Evolutionary conservation across 2,888 invertebrate genomes (phyloP).

Genomic region (Lacanobia oleracea): DNA sequence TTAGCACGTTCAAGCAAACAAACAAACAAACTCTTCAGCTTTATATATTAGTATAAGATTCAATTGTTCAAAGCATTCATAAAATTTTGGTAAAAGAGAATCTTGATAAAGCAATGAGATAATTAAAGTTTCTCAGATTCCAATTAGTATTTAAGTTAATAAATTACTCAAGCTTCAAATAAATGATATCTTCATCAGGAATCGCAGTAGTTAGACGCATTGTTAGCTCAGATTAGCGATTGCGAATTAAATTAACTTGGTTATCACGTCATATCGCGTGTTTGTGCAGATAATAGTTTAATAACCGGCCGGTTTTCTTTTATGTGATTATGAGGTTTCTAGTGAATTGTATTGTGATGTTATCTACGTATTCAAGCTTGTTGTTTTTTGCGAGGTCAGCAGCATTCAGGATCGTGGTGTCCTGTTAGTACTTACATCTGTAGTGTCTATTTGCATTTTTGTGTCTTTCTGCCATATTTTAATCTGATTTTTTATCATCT

Average conservation of each 20-base stretch:
- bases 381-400: conserved; percentile 13
- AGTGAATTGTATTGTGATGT: conserved; percentile 38
- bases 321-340: conserved; percentile 47
- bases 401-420: not conserved
- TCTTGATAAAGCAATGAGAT: conserved; percentile 3
- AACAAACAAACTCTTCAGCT: too few relatives aligned
- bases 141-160: not conserved
- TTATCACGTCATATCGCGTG: conserved; percentile 64
- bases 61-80: not conserved
- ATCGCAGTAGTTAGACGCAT: conserved; percentile 17
- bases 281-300: conserved; percentile 53
- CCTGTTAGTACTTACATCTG: not conserved
- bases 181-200: conserved; percentile 12
- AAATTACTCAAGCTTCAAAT: conserved; percentile 17
- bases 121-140: not conserved
- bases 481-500: not conserved
- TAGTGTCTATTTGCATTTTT: not conserved
- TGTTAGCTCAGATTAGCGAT: conserved; percentile 44
- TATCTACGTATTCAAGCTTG: conserved; percentile 5
- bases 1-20: too few relatives aligned
- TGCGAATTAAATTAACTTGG: conserved; percentile 47
- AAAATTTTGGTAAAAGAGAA: not conserved
- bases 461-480: not conserved
- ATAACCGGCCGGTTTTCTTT: conserved; percentile 49
- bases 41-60: too few relatives aligned